Base-by-base conservation (phyloP, 2,113 vertebrate genomes). In the Sapayoa aenigma region DNA sequence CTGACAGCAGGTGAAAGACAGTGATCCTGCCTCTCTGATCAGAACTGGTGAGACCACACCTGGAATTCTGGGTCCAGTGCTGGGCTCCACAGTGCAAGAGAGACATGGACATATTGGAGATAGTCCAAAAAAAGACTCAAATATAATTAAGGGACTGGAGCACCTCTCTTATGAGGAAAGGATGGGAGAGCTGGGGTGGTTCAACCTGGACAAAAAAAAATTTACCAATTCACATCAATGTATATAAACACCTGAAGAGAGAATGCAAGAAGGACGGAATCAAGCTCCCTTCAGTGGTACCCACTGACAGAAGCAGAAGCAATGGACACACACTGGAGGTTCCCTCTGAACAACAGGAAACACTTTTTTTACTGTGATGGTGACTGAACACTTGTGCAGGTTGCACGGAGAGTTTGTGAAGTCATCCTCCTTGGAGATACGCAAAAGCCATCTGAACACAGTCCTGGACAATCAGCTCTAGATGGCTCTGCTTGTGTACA, bases 1-100 rank as follows among this genome's bases (percentile, higher is more conserved):
- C 12, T 5, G 0, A 7, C 11, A 60, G 21, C 8, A 66, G 27
- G 9, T 20, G 2, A 1, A 52, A 9, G 6, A 8, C 4, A 0
- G 5, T 23, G 21, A 47, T 78, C 12, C 16, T 91, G 47, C 12
- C 7, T 19, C 16, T 79, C 30, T 66, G n/a, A 5, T 14, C 12
- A 52, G 12, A 21, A 35, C 12, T 60, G 35, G 16, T 33, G 24
- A 44, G 13, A 49, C 9, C 19, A 66, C 17, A 56, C 6, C 12
- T 62, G 19, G 16, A 35, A 14, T 55, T 9, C 6, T 42, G 2
- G 37, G 47, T 44, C 31, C 35, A 47, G 8, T 37, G 59, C 33
- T 68, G 39, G 14, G 11, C 12, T 89, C 20, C 31, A 49, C n/a
- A 25, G 23, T 4, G 25, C 22, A 47, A 55, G 10, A 55, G 12